Evolutionary conservation across 1,140 invertebrate genomes (phyloP), one percentile per base, ranked within the genome.

Genomic region (Anoplolepis gracilipes): DNA sequence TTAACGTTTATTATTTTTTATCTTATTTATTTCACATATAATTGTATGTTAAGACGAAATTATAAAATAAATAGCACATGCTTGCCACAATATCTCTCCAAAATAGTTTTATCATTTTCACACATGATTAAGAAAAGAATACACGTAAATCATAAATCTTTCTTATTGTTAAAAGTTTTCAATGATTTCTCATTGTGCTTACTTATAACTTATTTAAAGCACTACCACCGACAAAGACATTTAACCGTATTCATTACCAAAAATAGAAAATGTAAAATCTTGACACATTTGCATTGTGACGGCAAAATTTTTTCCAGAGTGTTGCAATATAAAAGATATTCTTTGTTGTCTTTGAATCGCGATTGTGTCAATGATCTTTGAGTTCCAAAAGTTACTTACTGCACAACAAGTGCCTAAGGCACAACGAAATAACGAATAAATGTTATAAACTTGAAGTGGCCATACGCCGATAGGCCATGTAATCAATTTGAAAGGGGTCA

Each of bases 401-500:
- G 55, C 22, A 55, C 78, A 36, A 59, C 49, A 82, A 30, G 25
- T 72, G 11, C 22, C 13, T 11, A 88, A 8, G 1, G 36, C 6
- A 7, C 65, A 39, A 13, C 85, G 75, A 2, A 59, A 10, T n/a
- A 28, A 19, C 2, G 89, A 55, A n/a, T 59, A 84, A 0, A 69
- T 0, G 10, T 85, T 28, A 53, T 87, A 67, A 13, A 64, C 8
- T 10, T 85, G 64, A 16, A 90, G 59, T 3, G 87, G 90, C 90
- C 90, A 91, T 6, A 76, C 62, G 0, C 90, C 88, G 13, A 87
- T n/a, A 2, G 77, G 85, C 85, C 78, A 84, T n/a, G 81, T 61
- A 22, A 86, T 1, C 10, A 85, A n/a, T 49, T 85, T 84, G 25
- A 81, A 61, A 5, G 77, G 76, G 6, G 8, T 82, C 84, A 79